phyloP scores from a whole-genome alignment of 2,888 invertebrate species.

The Ochropleura leucogaster region DNA sequence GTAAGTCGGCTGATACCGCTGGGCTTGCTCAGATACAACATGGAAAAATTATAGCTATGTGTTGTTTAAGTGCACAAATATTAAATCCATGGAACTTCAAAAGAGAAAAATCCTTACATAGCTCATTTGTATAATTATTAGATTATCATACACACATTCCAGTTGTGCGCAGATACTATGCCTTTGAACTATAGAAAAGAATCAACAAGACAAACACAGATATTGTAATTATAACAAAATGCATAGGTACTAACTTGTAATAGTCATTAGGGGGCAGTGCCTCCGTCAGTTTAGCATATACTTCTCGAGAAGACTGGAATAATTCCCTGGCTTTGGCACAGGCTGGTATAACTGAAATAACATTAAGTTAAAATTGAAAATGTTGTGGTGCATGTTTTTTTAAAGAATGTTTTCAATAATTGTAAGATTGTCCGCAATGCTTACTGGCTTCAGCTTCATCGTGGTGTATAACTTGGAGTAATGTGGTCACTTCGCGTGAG shows the following conservation, averaged over 20 bases:
- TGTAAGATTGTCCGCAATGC: conserved; percentile 67
- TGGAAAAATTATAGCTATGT: too few relatives aligned
- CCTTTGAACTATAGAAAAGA: not conserved
- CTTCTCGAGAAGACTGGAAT: conserved; percentile 92
- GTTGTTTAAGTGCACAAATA: too few relatives aligned
- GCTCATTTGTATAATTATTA: not conserved
- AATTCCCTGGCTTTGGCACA: conserved; percentile 92
- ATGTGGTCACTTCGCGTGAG: conserved; percentile 94
- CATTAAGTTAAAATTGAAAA: not conserved
- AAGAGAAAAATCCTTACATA: not conserved
- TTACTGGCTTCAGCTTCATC: conserved; percentile 92
- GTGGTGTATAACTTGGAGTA: conserved; percentile 96
- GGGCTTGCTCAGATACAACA: too few relatives aligned
- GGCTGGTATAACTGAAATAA: conserved; percentile 89
- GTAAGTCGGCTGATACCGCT: too few relatives aligned
- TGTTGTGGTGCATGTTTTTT: not conserved
- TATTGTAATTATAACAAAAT: not conserved
- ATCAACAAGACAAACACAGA: not conserved
- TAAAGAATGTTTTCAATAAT: not conserved
- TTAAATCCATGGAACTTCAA: too few relatives aligned
- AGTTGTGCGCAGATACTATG: not conserved
- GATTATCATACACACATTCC: not conserved
- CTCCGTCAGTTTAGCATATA: conserved; percentile 92
- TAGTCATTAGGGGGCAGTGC: conserved; percentile 95
- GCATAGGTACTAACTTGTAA: conserved; percentile 90